Percentiles rank a stretch among this genome's conserved stretches.
These are phyloP conservation scores for Vulpes ferrilata DNA, from an alignment of 2,113 vertebrate species.

Conservation along the genomic window DNA sequence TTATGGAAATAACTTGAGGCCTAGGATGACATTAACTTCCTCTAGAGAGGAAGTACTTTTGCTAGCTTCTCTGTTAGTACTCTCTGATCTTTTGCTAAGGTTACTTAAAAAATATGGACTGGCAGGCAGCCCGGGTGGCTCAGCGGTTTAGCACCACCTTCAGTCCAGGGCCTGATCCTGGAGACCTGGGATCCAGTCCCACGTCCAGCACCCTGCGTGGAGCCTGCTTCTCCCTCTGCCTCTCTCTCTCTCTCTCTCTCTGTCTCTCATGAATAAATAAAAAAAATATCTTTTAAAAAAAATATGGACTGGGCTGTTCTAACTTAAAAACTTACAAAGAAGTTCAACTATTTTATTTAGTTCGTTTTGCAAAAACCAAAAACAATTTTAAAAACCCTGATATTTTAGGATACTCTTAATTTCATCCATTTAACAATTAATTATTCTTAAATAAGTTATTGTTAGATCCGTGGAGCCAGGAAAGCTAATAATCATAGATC, in stretches of 20 bases:
- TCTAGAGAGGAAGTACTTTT: neutral
- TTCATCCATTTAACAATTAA: neutral
- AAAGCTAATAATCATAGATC: neutral
- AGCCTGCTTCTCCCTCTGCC: too few relatives aligned
- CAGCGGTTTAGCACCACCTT: too few relatives aligned
- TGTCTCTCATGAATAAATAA: too few relatives aligned
- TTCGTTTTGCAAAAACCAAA: neutral
- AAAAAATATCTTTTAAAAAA: too few relatives aligned
- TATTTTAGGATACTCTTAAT: neutral
- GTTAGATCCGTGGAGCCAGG: neutral
- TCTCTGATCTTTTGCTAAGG: neutral
- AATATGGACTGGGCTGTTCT: neutral
- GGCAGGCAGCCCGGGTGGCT: too few relatives aligned
- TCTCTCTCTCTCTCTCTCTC: too few relatives aligned
- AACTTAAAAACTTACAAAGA: neutral
- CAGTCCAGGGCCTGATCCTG: too few relatives aligned
- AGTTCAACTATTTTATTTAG: neutral
- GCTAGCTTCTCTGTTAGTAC: neutral
- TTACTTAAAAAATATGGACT: neutral
- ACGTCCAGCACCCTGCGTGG: too few relatives aligned
- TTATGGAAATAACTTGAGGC: neutral
- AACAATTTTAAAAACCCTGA: neutral
- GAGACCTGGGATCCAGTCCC: too few relatives aligned
- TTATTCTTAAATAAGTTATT: neutral
- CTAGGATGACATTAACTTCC: neutral